Percentiles rank a stretch among this genome's conserved stretches.
These are phyloP conservation scores for Danio jaintianensis DNA, from an alignment of 2,797 vertebrate genomes.

Conservation along the genomic window DNA sequence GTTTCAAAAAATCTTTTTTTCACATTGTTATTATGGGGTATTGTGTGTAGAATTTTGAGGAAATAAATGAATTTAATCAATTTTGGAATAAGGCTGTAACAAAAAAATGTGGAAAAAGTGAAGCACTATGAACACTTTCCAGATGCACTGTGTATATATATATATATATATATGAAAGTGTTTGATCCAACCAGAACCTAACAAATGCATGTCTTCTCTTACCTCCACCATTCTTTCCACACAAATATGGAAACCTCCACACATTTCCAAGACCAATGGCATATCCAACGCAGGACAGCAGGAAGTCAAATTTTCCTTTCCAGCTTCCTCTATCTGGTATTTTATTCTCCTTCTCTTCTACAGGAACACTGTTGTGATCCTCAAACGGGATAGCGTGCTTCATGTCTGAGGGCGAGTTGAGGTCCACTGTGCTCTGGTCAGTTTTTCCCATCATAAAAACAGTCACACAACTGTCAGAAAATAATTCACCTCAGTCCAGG, in stretches of 20 bases:
- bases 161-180: no score
- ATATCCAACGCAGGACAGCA: slow-evolving; percentile 91
- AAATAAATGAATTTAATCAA: no score
- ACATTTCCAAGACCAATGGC: slow-evolving; percentile 92
- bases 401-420: slow-evolving; percentile 82
- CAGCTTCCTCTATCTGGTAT: slow-evolving; percentile 87
- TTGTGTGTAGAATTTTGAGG: no score
- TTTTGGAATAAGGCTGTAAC: no score
- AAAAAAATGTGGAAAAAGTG: no score
- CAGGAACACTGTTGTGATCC: slow-evolving; percentile 58
- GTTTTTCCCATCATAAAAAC: slow-evolving; percentile 83
- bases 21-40: no score
- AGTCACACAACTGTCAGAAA: slow-evolving; percentile 29
- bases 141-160: no score
- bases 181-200: no score
- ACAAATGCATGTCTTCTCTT: slow-evolving; percentile 56
- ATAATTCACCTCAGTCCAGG: slow-evolving; percentile 55
- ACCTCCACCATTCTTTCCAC: slow-evolving; percentile 95
- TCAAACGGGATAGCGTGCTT: slow-evolving; percentile 83
- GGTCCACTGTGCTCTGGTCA: slow-evolving; percentile 81
- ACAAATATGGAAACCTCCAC: slow-evolving; percentile 94
- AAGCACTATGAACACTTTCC: no score
- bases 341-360: slow-evolving; percentile 70
- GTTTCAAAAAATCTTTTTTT: no score
- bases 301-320: slow-evolving; percentile 94